phyloP scores from a whole-genome alignment of 1,140 invertebrate species.

The Scaptomyza hsui region DNA sequence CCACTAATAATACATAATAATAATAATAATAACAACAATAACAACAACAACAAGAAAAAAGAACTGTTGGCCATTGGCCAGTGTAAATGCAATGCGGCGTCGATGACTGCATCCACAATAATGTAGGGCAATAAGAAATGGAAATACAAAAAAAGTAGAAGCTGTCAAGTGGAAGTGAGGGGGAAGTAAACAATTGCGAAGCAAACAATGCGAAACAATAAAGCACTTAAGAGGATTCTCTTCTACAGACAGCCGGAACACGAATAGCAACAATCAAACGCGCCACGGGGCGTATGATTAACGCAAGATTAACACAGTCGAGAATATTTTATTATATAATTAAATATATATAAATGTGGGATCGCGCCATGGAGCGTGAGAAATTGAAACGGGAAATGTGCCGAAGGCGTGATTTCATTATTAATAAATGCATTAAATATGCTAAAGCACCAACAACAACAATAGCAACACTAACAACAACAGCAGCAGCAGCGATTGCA shows the following conservation, averaged over 20 bases:
- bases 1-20: slow-evolving; percentile 30
- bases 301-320: slow-evolving; percentile 43
- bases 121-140: slow-evolving; percentile 28
- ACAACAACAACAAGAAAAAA: slow-evolving; percentile 20
- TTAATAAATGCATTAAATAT: slow-evolving; percentile 53
- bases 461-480: slow-evolving; percentile 3
- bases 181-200: slow-evolving; percentile 22
- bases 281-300: slow-evolving; percentile 67
- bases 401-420: slow-evolving; percentile 46
- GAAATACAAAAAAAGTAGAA: slow-evolving; percentile 14
- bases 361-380: slow-evolving; percentile 36
- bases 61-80: slow-evolving; percentile 23
- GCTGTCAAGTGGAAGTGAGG: slow-evolving; percentile 41
- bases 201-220: slow-evolving; percentile 80
- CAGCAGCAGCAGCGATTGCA: slow-evolving; percentile 15
- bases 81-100: slow-evolving; percentile 17
- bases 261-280: slow-evolving; percentile 62
- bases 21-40: slow-evolving; percentile 26
- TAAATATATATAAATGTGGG: neutral
- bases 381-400: slow-evolving; percentile 50
- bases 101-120: slow-evolving; percentile 21
- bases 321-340: neutral
- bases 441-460: slow-evolving; percentile 25
- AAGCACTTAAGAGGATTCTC: slow-evolving; percentile 70
- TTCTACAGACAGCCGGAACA: slow-evolving; percentile 34